Evolutionary conservation across 2,888 invertebrate species (phyloP).

Genomic region (Epiblema foenella): DNA sequence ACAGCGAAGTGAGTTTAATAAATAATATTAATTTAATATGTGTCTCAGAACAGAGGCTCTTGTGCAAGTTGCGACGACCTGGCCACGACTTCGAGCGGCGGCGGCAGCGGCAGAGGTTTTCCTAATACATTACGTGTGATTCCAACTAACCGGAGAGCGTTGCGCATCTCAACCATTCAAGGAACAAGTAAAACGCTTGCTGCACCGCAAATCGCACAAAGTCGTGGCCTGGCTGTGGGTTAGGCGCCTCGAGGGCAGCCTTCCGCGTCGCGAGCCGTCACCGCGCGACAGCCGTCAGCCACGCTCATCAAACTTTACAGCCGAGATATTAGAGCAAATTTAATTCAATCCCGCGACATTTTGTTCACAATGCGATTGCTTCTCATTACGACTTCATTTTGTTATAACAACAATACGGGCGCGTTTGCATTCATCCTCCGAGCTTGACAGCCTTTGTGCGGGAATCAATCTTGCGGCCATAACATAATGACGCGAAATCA

Average conservation of each 20-base stretch:
- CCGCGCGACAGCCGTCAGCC: constrained; percentile 70
- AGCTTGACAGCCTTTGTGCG: constrained; percentile 76
- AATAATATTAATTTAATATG: neutral
- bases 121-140: too few species aligned
- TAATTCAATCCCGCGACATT: constrained; percentile 79
- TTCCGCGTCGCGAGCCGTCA: constrained; percentile 51
- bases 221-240: too few species aligned
- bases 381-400: constrained; percentile 83
- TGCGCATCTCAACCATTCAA: too few species aligned
- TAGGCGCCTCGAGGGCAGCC: constrained; percentile 47
- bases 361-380: constrained; percentile 61
- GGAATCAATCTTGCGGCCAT: constrained; percentile 78
- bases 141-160: too few species aligned
- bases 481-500: constrained; percentile 79
- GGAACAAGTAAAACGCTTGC: too few species aligned
- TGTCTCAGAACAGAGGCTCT: neutral
- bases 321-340: constrained; percentile 77
- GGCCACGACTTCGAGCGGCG: too few species aligned
- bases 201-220: too few species aligned
- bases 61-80: too few species aligned
- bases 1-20: neutral
- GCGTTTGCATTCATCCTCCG: constrained; percentile 67
- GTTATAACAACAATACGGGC: constrained; percentile 78
- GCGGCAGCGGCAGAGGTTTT: too few species aligned
- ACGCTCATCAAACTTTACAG: constrained; percentile 81